phyloP scores from a whole-genome alignment of 2,113 vertebrate species.

The Spheniscus mendiculus region DNA sequence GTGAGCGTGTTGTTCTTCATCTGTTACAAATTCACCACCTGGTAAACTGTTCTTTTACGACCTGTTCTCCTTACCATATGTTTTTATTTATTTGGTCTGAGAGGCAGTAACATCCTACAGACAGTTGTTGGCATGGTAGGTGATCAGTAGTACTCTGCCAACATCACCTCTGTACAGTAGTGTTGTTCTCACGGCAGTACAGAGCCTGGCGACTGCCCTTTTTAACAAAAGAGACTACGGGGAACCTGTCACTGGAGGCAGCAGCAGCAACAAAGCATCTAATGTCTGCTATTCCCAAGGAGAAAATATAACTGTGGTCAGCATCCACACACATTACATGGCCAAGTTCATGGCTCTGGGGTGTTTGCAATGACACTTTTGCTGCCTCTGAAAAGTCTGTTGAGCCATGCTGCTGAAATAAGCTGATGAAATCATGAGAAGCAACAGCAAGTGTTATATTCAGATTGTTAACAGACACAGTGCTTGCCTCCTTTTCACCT shows the following conservation, averaged over 20 bases:
- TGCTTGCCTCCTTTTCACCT: not conserved
- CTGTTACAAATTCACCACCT: not conserved
- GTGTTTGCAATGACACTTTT: conserved; percentile 6
- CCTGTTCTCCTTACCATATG: not conserved
- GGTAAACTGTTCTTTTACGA: not conserved
- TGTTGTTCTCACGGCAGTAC: not conserved
- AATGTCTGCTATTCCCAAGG: not conserved
- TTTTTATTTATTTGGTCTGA: not conserved
- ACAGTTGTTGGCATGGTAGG: not conserved
- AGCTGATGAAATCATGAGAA: conserved; percentile 2
- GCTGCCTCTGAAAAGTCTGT: conserved; percentile 22
- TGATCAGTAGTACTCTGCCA: not conserved
- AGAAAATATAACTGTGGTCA: not conserved
- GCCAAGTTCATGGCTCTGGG: not conserved
- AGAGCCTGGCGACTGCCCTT: fast-evolving
- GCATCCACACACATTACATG: not conserved
- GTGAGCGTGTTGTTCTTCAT: not conserved
- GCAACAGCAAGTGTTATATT: not conserved
- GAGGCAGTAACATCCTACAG: not conserved
- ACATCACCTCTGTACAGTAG: not conserved
- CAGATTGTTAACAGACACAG: not conserved
- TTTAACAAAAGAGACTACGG: not conserved
- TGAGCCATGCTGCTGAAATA: conserved; percentile 16
- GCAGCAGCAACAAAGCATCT: not conserved
- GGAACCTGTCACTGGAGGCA: not conserved